Evolutionary conservation across 2,113 vertebrate genomes (phyloP).

Genomic region (Hemichromis elongatus): DNA sequence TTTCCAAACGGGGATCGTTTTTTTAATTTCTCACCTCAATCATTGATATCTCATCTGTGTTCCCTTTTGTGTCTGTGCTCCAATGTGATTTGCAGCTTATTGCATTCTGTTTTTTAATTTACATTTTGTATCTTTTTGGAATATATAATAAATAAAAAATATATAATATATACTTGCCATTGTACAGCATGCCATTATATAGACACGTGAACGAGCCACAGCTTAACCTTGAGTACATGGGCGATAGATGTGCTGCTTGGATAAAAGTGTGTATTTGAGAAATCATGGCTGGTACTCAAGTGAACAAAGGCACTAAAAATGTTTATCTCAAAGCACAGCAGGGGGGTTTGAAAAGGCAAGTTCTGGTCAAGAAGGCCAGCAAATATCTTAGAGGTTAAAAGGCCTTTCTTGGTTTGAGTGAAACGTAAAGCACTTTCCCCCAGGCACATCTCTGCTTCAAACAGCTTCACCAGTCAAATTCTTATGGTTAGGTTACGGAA

Average conservation of each 20-base stretch:
- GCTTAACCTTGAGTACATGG: not conserved
- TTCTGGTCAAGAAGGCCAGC: not conserved
- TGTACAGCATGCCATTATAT: not conserved
- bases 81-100: not conserved
- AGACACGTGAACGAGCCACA: not conserved
- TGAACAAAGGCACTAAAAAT: not conserved
- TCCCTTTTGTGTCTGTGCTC: too few relatives aligned
- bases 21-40: not conserved
- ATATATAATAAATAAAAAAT: too few relatives aligned
- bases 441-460: not conserved
- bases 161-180: not conserved
- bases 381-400: constrained; percentile 10
- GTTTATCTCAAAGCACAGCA: not conserved
- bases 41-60: not conserved
- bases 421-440: constrained; percentile 8
- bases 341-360: constrained; percentile 1
- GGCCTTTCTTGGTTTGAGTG: not conserved
- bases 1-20: too few relatives aligned
- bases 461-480: not conserved
- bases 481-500: not conserved
- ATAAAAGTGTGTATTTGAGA: not conserved
- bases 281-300: not conserved
- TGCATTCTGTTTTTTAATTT: not conserved
- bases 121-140: too few relatives aligned
- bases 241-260: not conserved